A percentile compares a stretch with the other conserved stretches of the same genome.
These are phyloP conservation scores for Epinephelus awoara DNA, from an alignment of 2,797 vertebrate genomes.

Conservation along the genomic window DNA sequence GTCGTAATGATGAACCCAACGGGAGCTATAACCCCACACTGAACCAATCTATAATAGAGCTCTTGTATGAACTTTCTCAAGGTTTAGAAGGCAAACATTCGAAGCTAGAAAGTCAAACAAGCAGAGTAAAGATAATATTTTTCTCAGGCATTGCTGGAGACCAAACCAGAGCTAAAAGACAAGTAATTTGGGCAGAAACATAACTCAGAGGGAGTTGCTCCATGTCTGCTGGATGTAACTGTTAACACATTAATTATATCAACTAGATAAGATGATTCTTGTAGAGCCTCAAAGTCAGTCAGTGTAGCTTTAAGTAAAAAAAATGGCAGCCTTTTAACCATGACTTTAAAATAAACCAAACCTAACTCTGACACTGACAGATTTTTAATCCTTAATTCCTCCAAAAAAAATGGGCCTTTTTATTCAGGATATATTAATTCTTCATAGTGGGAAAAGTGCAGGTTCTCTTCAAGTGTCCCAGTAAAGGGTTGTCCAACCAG, in stretches of 20 bases:
- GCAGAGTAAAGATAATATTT: not conserved
- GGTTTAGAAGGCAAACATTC: no score
- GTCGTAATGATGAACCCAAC: not conserved
- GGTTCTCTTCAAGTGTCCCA: no score
- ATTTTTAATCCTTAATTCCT: no score
- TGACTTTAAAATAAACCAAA: not conserved
- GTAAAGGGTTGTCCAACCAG: no score
- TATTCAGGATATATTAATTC: no score
- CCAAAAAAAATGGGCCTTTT: no score
- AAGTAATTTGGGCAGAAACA: not conserved
- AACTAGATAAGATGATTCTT: not conserved
- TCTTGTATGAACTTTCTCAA: not conserved
- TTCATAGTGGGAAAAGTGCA: no score
- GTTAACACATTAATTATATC: not conserved
- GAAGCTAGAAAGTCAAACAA: not conserved
- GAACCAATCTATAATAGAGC: not conserved
- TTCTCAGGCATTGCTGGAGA: not conserved
- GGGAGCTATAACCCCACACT: not conserved
- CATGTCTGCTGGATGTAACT: not conserved
- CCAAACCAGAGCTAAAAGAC: constrained; percentile 5
- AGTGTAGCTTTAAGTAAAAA: constrained; percentile 1
- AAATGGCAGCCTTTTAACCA: not conserved
- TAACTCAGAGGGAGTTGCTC: not conserved
- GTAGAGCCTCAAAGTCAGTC: not conserved
- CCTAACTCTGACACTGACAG: not conserved